Percentiles rank a stretch among this genome's conserved stretches.
These are phyloP conservation scores for Cheumatopsyche charites DNA, from an alignment of 1,140 invertebrate genomes.

Conservation along the genomic window DNA sequence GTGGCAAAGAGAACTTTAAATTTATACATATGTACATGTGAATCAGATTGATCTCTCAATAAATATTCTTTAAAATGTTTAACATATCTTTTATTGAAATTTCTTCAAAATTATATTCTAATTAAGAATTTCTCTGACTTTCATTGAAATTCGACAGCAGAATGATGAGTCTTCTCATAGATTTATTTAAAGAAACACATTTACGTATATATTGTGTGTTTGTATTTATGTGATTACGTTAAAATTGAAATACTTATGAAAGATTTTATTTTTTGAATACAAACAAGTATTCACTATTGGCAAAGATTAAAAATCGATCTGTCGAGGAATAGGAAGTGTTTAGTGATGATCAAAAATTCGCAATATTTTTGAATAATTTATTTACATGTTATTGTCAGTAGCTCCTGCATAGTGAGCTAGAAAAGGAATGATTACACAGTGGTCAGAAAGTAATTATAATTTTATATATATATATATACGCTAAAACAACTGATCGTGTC, in stretches of 20 bases:
- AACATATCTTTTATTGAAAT: neutral
- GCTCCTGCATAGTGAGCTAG: slow-evolving; percentile 44
- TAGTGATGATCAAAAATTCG: no score
- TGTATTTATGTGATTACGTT: no score
- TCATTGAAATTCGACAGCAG: neutral
- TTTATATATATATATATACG: neutral
- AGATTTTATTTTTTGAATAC: no score
- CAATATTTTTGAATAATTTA: slow-evolving; percentile 46
- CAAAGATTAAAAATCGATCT: no score
- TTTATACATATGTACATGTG: slow-evolving; percentile 11
- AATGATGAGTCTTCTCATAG: no score
- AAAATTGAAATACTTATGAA: no score
- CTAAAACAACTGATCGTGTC: neutral
- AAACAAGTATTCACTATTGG: no score
- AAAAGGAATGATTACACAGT: slow-evolving; percentile 40
- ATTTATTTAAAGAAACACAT: no score
- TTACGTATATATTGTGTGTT: no score
- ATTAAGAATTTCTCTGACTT: no score
- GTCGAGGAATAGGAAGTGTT: no score
- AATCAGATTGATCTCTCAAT: slow-evolving; percentile 39
- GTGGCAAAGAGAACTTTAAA: slow-evolving; percentile 13
- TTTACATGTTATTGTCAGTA: slow-evolving; percentile 48
- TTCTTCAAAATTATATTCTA: neutral
- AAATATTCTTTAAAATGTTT: slow-evolving; percentile 26
- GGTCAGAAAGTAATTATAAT: slow-evolving; percentile 31